A percentile compares a stretch with the other conserved stretches of the same genome.
Evolutionary conservation across 2,113 vertebrate species (phyloP).

Genomic region (Mobula hypostoma): DNA sequence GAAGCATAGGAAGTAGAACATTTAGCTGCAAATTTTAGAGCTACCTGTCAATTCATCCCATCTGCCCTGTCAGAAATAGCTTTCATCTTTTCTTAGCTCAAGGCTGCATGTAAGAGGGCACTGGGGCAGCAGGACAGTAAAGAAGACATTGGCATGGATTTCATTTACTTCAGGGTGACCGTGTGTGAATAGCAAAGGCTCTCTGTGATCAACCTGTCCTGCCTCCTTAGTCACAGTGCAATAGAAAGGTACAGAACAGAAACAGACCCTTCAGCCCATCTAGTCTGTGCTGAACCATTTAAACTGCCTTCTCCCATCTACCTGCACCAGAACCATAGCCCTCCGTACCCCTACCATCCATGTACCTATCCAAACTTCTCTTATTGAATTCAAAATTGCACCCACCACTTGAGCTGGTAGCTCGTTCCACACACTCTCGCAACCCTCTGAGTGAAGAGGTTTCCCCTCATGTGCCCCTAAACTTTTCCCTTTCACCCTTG

Average conservation of each 20-base stretch:
- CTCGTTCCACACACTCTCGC: no score
- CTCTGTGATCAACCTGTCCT: not conserved
- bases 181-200: not conserved
- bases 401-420: no score
- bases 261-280: no score
- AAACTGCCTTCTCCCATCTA: no score
- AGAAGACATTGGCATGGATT: not conserved
- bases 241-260: no score
- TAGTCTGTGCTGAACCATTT: no score
- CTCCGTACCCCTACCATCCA: no score
- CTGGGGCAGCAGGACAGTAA: not conserved
- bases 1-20: not conserved
- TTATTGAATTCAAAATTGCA: no score
- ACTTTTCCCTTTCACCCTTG: not conserved
- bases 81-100: constrained; percentile 18
- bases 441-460: no score
- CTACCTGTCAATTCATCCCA: constrained; percentile 7
- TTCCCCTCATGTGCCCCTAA: no score
- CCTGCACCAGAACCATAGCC: no score
- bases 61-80: constrained; percentile 9
- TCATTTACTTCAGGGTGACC: not conserved
- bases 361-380: no score
- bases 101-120: not conserved
- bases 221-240: not conserved
- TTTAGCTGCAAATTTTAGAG: not conserved